These are phyloP conservation scores for Cricetomys ansorgei DNA, from an alignment of 2,113 vertebrate genomes.

Conservation along the genomic window DNA sequence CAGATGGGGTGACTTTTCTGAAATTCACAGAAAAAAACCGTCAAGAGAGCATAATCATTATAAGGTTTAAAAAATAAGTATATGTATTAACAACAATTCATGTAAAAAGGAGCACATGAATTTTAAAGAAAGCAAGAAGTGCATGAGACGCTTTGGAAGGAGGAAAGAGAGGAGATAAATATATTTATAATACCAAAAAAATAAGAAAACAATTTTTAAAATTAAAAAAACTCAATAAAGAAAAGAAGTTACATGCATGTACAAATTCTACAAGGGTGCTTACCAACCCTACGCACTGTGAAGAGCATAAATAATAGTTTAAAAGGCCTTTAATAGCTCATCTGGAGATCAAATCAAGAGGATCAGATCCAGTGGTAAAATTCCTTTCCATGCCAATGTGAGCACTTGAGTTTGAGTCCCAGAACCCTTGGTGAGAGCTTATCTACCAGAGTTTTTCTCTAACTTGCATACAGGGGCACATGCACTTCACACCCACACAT, in stretches of 20 bases:
- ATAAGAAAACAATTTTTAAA: background rate
- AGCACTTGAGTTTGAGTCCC: background rate
- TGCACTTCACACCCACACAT: background rate
- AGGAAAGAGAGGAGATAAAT: background rate
- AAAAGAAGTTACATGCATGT: background rate
- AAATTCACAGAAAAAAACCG: background rate
- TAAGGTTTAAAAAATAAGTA: background rate
- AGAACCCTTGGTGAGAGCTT: no score
- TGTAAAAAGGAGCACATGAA: background rate
- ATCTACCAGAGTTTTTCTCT: background rate
- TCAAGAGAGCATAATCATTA: background rate
- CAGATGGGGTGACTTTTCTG: background rate
- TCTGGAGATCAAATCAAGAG: no score
- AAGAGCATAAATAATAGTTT: background rate
- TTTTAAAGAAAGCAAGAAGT: background rate
- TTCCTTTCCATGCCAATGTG: background rate
- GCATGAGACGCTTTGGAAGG: background rate
- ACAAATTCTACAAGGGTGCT: background rate
- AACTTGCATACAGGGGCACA: background rate
- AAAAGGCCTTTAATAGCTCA: background rate
- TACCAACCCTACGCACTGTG: background rate
- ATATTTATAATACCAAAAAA: background rate
- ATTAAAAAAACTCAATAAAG: background rate
- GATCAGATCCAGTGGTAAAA: background rate
- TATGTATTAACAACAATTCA: background rate